These are phyloP conservation scores for Hirtodrosophila histrioides DNA, from an alignment of 2,888 invertebrate species.

Conservation along the genomic window DNA sequence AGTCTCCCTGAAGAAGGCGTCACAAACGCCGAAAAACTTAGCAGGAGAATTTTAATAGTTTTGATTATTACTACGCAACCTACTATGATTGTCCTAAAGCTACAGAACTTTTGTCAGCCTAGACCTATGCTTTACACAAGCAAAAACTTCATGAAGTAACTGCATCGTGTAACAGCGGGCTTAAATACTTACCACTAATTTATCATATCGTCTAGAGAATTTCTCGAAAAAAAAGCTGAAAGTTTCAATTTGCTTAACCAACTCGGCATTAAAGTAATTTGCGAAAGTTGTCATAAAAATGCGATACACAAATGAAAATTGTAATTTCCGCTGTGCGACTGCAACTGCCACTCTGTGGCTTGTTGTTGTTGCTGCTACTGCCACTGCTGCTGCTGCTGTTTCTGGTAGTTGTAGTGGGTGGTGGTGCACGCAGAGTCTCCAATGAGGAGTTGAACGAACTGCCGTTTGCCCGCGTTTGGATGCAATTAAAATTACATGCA, in stretches of 20 bases:
- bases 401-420: constrained; percentile 23
- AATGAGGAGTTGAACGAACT: constrained; percentile 69
- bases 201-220: no score
- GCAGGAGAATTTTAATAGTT: no score
- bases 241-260: constrained; percentile 13
- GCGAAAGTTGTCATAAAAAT: constrained; percentile 61
- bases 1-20: no score
- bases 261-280: constrained; percentile 47
- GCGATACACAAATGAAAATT: constrained; percentile 64
- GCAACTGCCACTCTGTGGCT: constrained; percentile 33
- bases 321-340: constrained; percentile 57
- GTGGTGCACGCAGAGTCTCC: constrained; percentile 20
- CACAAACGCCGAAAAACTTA: no score
- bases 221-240: neutral
- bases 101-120: no score
- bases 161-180: no score
- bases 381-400: constrained; percentile 21
- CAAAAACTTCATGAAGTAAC: no score
- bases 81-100: no score
- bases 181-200: no score
- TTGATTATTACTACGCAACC: no score
- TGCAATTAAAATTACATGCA: constrained; percentile 76
- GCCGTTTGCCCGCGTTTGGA: constrained; percentile 61
- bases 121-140: no score
- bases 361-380: constrained; percentile 8